Evolutionary conservation across 92 coral and sea anemone genomes (phyloP), one percentile per base, ranked within the genome.

Genomic region (Epizoanthus scotinus): DNA sequence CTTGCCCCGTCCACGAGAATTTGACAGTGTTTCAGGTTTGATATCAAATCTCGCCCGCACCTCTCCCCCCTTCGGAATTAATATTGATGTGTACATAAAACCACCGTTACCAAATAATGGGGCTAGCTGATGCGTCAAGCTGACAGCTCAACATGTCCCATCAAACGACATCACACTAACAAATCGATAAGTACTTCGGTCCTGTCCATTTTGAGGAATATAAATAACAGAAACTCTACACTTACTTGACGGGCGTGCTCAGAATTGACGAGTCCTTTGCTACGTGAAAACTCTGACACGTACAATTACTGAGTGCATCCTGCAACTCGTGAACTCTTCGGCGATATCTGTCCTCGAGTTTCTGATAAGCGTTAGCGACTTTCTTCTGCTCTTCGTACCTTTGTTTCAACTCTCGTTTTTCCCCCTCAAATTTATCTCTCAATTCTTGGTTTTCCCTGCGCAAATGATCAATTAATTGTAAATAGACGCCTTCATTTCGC

Each of bases 301-400:
- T 85, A 68, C 99, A 95, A 70, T 86, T 81, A 17, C 90, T 83
- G 15, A 95, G 89, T 34, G 99, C 99, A 56, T 88, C 99, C 86
- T 95, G 99, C 44, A 95, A 68, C 78, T 93, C 99, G 57, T 95
- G 94, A 21, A 95, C 99, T 40, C 98, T 87, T 19, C 99, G 89
- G 18, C 99, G 86, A 63, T 95, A 95, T 14, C 99, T 91, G 85
- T 95, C 99, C 83, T 95, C 99, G 27, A 95, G 89, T 83, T 95
- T 95, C 82, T 95, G 99, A 82, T 95, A 95, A 34, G 99, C 99
- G 67, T 95, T 95, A 13, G 99, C 99, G 20, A 95, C 99, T 77
- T 95, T 95, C 69, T 94, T 94, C 65, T 95, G 99, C 77, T 95
- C 99, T 65, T 95, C 99, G 70, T 95, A 95, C 77, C 91, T 95